phyloP scores from a whole-genome alignment of 2,888 invertebrate genomes.

The Parnassius mnemosyne region DNA sequence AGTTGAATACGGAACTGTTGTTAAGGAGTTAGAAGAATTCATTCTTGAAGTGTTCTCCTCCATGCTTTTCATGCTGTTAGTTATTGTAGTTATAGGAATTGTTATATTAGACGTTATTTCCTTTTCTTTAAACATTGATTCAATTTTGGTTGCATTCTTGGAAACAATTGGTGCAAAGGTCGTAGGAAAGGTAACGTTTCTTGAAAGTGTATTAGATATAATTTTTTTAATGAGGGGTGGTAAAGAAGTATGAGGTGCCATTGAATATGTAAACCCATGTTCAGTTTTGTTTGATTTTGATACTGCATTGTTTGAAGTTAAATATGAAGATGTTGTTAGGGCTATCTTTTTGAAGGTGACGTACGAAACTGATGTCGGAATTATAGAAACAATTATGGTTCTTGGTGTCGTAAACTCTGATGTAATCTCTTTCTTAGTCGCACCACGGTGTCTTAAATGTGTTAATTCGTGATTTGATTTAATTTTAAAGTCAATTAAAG shows the following conservation, averaged over 20 bases:
- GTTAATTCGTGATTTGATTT: conserved; percentile 47
- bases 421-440: conserved; percentile 51
- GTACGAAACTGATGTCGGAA: conserved; percentile 73
- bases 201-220: conserved; percentile 28
- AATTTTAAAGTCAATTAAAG: conserved; percentile 52
- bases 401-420: conserved; percentile 63
- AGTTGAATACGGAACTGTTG: conserved; percentile 49
- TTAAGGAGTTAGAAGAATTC: conserved; percentile 57
- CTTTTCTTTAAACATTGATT: conserved; percentile 8
- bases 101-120: conserved; percentile 13
- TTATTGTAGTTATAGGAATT: conserved; percentile 48
- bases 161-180: conserved; percentile 22
- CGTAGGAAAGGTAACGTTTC: conserved; percentile 29
- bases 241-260: conserved; percentile 45
- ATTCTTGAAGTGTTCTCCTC: conserved; percentile 43
- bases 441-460: conserved; percentile 47
- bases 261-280: conserved; percentile 54
- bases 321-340: conserved; percentile 56
- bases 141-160: conserved; percentile 35
- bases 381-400: conserved; percentile 74
- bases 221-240: conserved; percentile 39
- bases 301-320: conserved; percentile 44
- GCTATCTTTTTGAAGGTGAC: conserved; percentile 69
- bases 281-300: conserved; percentile 44
- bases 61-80: conserved; percentile 71